Evolutionary conservation across 2,888 invertebrate genomes (phyloP).

Genomic region (Trileptium ribeirensis): DNA sequence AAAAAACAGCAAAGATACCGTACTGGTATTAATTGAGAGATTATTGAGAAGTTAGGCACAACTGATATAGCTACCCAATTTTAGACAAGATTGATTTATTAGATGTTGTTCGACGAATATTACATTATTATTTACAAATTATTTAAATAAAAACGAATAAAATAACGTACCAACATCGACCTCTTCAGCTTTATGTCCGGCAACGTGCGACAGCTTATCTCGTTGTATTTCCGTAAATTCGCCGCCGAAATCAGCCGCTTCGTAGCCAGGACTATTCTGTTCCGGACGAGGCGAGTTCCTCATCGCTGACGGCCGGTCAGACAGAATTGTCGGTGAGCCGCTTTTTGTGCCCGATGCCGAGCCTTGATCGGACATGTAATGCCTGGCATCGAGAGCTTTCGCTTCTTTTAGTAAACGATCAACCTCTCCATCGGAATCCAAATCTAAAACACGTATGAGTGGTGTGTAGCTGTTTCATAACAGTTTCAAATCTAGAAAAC

Average conservation of each 20-base stretch:
- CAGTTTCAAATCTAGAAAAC: too few relatives aligned
- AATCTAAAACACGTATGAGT: too few relatives aligned
- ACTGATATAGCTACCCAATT: too few relatives aligned
- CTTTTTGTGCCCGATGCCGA: background rate
- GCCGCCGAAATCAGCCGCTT: background rate
- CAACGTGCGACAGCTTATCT: conserved; percentile 26
- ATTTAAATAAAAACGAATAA: too few relatives aligned
- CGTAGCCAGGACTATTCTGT: background rate
- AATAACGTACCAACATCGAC: conserved; percentile 23
- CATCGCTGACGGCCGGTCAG: background rate
- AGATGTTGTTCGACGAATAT: too few relatives aligned
- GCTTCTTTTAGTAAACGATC: background rate
- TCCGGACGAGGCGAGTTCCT: background rate
- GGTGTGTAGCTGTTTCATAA: too few relatives aligned
- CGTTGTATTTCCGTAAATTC: conserved; percentile 26
- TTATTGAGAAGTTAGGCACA: too few relatives aligned
- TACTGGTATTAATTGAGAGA: too few relatives aligned
- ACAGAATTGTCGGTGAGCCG: background rate
- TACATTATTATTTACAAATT: too few relatives aligned
- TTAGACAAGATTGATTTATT: too few relatives aligned
- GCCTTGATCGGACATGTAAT: background rate
- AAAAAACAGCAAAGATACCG: too few relatives aligned
- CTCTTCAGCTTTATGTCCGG: conserved; percentile 27
- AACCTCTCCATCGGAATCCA: background rate
- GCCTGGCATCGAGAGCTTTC: background rate